Percentiles rank a stretch among this genome's conserved stretches.
phyloP scores from a whole-genome alignment of 2,888 invertebrate species.

The Acanthoscelides obtectus region DNA sequence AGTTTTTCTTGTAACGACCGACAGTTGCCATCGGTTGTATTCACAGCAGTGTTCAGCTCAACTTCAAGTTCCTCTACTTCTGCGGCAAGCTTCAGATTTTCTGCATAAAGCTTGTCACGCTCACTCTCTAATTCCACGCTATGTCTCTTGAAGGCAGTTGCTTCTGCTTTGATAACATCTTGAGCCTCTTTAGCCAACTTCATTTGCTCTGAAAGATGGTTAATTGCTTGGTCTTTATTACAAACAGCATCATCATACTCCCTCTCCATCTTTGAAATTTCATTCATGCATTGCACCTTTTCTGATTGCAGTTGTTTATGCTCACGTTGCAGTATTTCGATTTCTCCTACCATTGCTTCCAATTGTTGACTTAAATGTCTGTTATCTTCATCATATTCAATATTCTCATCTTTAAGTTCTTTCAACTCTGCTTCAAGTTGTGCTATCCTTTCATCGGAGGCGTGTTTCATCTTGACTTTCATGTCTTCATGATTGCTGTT shows the following conservation, averaged over 20 bases:
- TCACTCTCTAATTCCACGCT: not conserved
- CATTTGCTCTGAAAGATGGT: constrained; percentile 13
- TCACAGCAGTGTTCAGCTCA: not conserved
- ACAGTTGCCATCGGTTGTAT: not conserved
- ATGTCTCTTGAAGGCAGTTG: constrained; percentile 1
- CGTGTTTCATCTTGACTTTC: not conserved
- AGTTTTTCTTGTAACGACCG: constrained; percentile 1
- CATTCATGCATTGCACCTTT: not conserved
- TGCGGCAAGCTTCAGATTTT: not conserved
- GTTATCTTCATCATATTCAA: constrained; percentile 21
- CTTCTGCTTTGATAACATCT: not conserved
- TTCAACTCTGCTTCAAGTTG: constrained; percentile 4
- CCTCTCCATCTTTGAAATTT: constrained; percentile 5
- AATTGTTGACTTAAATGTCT: constrained; percentile 15
- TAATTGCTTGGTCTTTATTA: constrained; percentile 11
- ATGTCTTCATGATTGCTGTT: not conserved
- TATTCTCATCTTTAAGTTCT: constrained; percentile 7
- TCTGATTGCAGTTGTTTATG: not conserved
- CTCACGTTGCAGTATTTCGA: constrained; percentile 1
- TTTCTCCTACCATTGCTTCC: constrained; percentile 7
- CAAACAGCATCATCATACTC: constrained; percentile 7
- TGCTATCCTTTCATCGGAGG: constrained; percentile 8
- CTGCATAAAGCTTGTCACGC: constrained; percentile 1
- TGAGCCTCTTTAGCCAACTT: not conserved
- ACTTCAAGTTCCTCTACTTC: constrained; percentile 1